Evolutionary conservation across 2,888 invertebrate genomes (phyloP).

Genomic region (Lasioglossum lativentre): DNA sequence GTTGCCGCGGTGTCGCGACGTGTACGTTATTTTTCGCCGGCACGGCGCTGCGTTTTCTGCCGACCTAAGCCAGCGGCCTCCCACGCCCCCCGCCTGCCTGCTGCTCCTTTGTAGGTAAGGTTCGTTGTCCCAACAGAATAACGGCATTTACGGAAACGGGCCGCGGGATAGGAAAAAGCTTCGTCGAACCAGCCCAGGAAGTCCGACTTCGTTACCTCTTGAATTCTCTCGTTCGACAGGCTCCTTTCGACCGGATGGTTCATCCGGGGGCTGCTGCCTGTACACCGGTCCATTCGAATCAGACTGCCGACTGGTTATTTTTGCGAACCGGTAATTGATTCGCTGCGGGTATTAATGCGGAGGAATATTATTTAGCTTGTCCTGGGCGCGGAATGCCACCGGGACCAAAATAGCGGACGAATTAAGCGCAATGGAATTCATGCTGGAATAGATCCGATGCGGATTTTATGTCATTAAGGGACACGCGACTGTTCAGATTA

Average conservation of each 20-base stretch:
- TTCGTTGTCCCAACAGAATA: constrained; percentile 65
- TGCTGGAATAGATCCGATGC: not conserved
- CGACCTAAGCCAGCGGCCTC: constrained; percentile 70
- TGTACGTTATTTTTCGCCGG: constrained; percentile 62
- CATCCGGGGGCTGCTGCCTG: not conserved
- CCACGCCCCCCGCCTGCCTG: not conserved
- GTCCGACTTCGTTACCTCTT: not conserved
- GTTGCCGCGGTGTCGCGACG: constrained; percentile 40
- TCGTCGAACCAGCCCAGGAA: not conserved
- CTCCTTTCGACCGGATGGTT: not conserved
- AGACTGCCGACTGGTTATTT: not conserved
- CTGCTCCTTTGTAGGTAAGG: constrained; percentile 39
- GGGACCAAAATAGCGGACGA: not conserved
- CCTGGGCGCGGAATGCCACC: not conserved
- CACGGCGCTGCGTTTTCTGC: constrained; percentile 69
- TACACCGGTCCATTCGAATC: not conserved
- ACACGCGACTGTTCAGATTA: not conserved
- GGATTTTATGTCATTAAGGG: not conserved
- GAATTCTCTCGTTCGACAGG: not conserved
- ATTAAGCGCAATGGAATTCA: not conserved
- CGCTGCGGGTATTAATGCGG: not conserved
- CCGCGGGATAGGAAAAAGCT: not conserved
- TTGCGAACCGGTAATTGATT: not conserved
- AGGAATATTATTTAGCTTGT: constrained; percentile 1
- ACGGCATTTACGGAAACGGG: constrained; percentile 45